Percentiles rank a stretch among this genome's conserved stretches.
These are phyloP conservation scores for Albula goreensis DNA, from an alignment of 2,113 vertebrate genomes.

Conservation along the genomic window DNA sequence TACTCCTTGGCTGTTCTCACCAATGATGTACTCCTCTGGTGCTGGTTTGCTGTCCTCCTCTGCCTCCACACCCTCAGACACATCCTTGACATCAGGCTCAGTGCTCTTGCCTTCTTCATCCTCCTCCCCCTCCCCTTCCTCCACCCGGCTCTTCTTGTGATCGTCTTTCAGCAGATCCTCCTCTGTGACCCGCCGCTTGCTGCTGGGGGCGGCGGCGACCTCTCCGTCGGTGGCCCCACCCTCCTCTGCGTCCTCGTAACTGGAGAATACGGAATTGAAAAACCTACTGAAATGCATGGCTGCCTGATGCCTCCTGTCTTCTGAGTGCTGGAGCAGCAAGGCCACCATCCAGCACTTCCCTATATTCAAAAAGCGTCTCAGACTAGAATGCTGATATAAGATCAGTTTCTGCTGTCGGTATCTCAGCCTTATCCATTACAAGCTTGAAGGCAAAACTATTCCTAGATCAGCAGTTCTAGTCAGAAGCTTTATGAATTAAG, in stretches of 20 bases:
- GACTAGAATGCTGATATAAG: too few relatives aligned
- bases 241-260: slow-evolving; percentile 54
- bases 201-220: slow-evolving; percentile 47
- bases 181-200: slow-evolving; percentile 59
- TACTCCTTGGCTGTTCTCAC: slow-evolving; percentile 50
- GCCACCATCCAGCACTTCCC: too few relatives aligned
- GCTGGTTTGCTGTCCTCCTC: slow-evolving; percentile 34
- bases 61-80: slow-evolving; percentile 14
- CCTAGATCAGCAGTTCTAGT: not conserved
- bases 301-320: not conserved
- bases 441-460: too few relatives aligned
- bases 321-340: too few relatives aligned
- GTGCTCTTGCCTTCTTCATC: slow-evolving; percentile 7
- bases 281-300: not conserved
- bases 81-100: not conserved
- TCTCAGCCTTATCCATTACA: too few relatives aligned
- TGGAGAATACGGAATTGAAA: slow-evolving; percentile 54
- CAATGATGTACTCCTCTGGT: slow-evolving; percentile 59
- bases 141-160: slow-evolving; percentile 70
- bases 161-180: slow-evolving; percentile 66
- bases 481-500: too few relatives aligned
- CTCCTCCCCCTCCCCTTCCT: slow-evolving; percentile 31
- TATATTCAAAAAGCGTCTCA: too few relatives aligned
- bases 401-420: too few relatives aligned
- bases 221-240: slow-evolving; percentile 31